phyloP scores from a whole-genome alignment of 2,888 invertebrate genomes.

The Ornithoptera alexandrae region DNA sequence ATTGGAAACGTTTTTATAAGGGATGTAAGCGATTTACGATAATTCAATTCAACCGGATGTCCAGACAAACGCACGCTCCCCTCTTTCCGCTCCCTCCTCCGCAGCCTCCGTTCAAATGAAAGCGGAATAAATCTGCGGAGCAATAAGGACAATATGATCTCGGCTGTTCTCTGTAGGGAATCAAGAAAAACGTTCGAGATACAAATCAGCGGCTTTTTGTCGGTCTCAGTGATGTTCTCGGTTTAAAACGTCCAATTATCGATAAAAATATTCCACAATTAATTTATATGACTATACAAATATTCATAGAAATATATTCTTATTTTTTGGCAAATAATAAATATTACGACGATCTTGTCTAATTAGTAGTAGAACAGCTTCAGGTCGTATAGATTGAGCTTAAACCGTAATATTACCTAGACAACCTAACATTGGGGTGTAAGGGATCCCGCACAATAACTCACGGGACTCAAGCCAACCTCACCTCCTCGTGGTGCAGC shows the following conservation, averaged over 20 bases:
- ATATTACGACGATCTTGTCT: too few relatives aligned
- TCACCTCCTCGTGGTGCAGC: too few relatives aligned
- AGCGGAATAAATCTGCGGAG: slow-evolving; percentile 49
- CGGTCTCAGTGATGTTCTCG: slow-evolving; percentile 38
- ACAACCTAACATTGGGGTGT: too few relatives aligned
- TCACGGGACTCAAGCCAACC: too few relatives aligned
- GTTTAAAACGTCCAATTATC: neutral
- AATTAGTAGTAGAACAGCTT: too few relatives aligned
- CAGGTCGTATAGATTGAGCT: too few relatives aligned
- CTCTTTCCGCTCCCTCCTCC: neutral
- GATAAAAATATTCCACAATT: neutral
- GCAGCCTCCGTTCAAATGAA: slow-evolving; percentile 27
- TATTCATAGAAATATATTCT: too few relatives aligned
- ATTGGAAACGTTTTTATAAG: slow-evolving; percentile 19
- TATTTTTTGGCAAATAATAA: too few relatives aligned
- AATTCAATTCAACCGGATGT: slow-evolving; percentile 23
- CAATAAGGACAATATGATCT: slow-evolving; percentile 52
- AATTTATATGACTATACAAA: too few relatives aligned
- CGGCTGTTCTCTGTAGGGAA: slow-evolving; percentile 42
- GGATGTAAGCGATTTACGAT: slow-evolving; percentile 18
- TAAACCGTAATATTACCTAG: too few relatives aligned
- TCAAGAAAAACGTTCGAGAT: slow-evolving; percentile 56
- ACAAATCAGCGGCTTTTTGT: slow-evolving; percentile 60
- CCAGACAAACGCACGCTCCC: slow-evolving; percentile 4
- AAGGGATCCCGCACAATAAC: too few relatives aligned